Evolutionary conservation across 2,113 vertebrate genomes (phyloP).

Genomic region (Silurus meridionalis): DNA sequence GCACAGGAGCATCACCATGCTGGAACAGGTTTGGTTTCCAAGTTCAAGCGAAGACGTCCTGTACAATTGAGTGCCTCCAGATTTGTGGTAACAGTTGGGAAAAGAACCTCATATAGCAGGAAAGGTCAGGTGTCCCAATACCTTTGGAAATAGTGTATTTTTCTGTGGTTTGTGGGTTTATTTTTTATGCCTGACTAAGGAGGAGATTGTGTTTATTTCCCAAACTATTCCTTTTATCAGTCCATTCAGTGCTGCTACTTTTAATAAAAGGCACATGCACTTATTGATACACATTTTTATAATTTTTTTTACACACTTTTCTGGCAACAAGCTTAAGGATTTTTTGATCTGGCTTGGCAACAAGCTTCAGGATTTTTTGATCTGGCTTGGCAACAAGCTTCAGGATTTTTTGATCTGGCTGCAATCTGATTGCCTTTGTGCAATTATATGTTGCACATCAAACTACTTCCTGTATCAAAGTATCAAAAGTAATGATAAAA

Average conservation of each 20-base stretch:
- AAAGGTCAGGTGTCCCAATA: no score
- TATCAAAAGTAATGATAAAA: no score
- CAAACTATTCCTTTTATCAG: not conserved
- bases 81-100: no score
- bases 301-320: not conserved
- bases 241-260: not conserved
- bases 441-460: not conserved
- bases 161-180: no score
- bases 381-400: not conserved
- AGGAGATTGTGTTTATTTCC: not conserved
- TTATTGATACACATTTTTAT: not conserved
- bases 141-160: no score
- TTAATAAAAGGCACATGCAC: not conserved
- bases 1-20: no score
- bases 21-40: no score
- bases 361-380: not conserved
- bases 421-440: not conserved
- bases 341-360: not conserved
- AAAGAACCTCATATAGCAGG: no score
- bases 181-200: not conserved
- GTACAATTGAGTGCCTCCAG: no score
- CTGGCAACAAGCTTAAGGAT: not conserved
- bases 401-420: not conserved
- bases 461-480: not conserved
- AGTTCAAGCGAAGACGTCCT: no score